Base-by-base conservation (phyloP, 1,140 invertebrate genomes). In the Drosophila jambulina region DNA sequence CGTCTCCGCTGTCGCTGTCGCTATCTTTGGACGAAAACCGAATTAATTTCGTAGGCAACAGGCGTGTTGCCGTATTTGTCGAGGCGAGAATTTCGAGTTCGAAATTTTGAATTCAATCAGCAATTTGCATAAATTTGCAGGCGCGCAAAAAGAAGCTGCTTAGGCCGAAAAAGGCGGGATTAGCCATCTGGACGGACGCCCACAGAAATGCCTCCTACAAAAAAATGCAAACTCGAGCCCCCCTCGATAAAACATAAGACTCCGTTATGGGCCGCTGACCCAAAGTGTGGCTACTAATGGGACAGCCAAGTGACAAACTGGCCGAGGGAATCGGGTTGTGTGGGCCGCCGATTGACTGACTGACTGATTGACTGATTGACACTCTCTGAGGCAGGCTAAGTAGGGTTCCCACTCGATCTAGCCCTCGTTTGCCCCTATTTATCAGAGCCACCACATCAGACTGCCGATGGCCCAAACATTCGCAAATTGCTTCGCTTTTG, bases 51-150 rank as follows among this genome's bases (percentile, higher is more conserved):
- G 84, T 87, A 87, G 84, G 84, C 84, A 83, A 56, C 3, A 75
- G 46, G 72, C 80, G 58, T 90, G 64, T 88, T 42, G 64, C 84
- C 83, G 80, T 88, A 82, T 82, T 74, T 82, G 80, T 63, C 80
- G 74, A 43, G 48, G 75, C 74, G 58, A 82, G 67, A 82, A 86
- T 51, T 72, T 74, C 70, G 83, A 86, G 78, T 86, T 83, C 53
- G 54, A 77, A 69, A 78, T 49, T 77, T 70, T 77, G 57, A 78
- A 87, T 86, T 86, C 82, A 86, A 87, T 86, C 83, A 86, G 70
- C 82, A 87, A 87, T 87, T 87, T 87, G 84, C 84, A 87, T 87
- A 88, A 75, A 84, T 88, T 87, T 83, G 58, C 74, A 70, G 76
- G 71, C 45, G 36, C 62, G 43, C 58, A 61, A 70, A 71, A 60